A percentile compares a stretch with the other conserved stretches of the same genome.
Conservation (phyloP, 2,797 vertebrate genomes). For the Hemibagrus guttatus region DNA sequence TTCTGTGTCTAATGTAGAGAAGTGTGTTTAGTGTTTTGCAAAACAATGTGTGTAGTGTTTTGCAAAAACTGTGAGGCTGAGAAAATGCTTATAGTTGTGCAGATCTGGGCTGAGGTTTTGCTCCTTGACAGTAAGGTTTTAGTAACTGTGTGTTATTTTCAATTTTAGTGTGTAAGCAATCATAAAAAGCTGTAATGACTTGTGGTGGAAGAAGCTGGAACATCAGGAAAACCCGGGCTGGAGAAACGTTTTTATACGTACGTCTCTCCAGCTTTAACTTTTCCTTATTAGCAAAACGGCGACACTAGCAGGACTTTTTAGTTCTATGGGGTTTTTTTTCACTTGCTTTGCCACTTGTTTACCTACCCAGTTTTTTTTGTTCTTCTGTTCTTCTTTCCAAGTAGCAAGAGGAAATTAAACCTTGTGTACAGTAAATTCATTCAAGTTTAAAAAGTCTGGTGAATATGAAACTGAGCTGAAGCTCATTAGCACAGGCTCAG, state of each 20-base stretch:
- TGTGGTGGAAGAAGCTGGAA: too few relatives aligned
- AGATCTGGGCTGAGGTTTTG: too few relatives aligned
- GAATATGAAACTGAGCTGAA: not conserved
- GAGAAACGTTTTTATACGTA: not conserved
- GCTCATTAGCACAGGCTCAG: constrained; percentile 15
- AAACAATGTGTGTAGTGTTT: too few relatives aligned
- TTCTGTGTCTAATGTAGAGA: too few relatives aligned
- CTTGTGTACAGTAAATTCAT: not conserved
- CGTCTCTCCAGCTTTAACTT: not conserved
- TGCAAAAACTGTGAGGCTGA: too few relatives aligned
- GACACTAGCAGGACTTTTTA: not conserved
- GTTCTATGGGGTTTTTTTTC: not conserved
- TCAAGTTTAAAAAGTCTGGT: not conserved
- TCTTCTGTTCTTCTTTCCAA: not conserved
- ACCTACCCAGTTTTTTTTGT: not conserved
- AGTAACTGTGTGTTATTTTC: too few relatives aligned
- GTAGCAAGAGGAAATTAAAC: not conserved
- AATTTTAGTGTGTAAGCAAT: too few relatives aligned
- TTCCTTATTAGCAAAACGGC: not conserved
- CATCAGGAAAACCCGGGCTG: too few relatives aligned
- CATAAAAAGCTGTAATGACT: too few relatives aligned
- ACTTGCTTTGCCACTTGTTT: constrained; percentile 4
- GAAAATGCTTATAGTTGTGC: too few relatives aligned
- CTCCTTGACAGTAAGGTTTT: too few relatives aligned
- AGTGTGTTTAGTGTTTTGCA: too few relatives aligned